Evolutionary conservation across 2,888 invertebrate genomes (phyloP), one percentile per base, ranked within the genome.

Genomic region (Cephonodes hylas): DNA sequence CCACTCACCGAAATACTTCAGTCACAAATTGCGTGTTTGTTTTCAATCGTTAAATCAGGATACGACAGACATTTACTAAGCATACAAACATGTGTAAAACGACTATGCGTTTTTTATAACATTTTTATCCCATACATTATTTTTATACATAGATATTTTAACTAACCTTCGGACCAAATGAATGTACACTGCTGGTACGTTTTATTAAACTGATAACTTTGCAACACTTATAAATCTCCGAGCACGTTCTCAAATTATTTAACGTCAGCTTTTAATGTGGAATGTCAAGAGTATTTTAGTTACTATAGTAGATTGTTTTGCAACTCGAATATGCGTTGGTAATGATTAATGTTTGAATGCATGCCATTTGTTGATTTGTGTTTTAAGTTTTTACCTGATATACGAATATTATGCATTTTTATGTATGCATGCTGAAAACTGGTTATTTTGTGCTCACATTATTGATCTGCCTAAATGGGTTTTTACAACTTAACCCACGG

Each of bases 1-100:
- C 61, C 59, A 66, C 62, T 68, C 61, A 27, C 31, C 27, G 18
- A 31, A 53, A 27, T 53, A 53, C 27, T 31, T 31, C 22, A 27
- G 60, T 62, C 57, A 58, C 23, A 22, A 25, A 42, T 45, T 45
- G 25, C 42, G 31, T 62, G 34, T 31, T 46, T 45, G 59, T 45
- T 45, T 44, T 31, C 3, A 8, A 46, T 3, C 2, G 3, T 5
- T 27, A 31, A 31, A 53, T 53, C 18, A 18, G 13, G n/a, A 38
- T 18, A 53, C 15, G 7, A 53, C 18, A 22, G 22, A 10, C 13
- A 20, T 4, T 13, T 8, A 22, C 2, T 6, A 45, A 38, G n/a
- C 38, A 13, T 38, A 38, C 38, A 38, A 38, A 38, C 4, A 38
- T n/a, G 3, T 1, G n/a, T 2, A n/a, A 38, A 38, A 1, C n/a